phyloP scores from a whole-genome alignment of 2,797 vertebrate genomes.

The Chaetodon trifasciatus region DNA sequence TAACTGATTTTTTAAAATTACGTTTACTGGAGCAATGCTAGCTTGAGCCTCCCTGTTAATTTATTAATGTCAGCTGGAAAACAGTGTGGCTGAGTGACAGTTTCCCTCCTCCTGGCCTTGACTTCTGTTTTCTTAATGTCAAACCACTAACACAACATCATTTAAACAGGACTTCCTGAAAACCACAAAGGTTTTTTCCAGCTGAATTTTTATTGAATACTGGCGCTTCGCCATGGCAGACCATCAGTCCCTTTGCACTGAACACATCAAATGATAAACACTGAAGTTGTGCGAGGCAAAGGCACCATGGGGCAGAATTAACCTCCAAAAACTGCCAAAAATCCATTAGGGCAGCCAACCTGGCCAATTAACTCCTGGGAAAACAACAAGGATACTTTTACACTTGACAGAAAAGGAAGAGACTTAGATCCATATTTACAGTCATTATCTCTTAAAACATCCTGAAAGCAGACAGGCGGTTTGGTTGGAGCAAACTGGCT shows the following conservation, averaged over 20 bases:
- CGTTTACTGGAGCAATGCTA: too few species aligned
- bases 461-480: slow-evolving; percentile 44
- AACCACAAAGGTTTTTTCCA: neutral
- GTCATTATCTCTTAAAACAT: slow-evolving; percentile 5
- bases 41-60: neutral
- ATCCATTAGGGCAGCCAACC: slow-evolving; percentile 10
- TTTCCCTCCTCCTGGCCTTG: neutral
- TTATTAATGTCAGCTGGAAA: neutral
- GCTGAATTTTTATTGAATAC: neutral
- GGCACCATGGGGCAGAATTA: slow-evolving; percentile 25
- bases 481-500: slow-evolving; percentile 16
- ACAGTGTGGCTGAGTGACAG: neutral
- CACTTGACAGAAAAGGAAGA: slow-evolving; percentile 31
- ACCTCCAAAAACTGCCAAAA: slow-evolving; percentile 34
- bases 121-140: neutral
- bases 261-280: slow-evolving; percentile 30
- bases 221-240: neutral
- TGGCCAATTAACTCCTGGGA: slow-evolving; percentile 15
- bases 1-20: too few species aligned
- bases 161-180: neutral
- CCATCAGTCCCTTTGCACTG: slow-evolving; percentile 7
- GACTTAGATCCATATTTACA: slow-evolving; percentile 9
- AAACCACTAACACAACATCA: neutral
- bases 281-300: slow-evolving; percentile 30
- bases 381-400: slow-evolving; percentile 25